These are phyloP conservation scores for Thamnophis elegans DNA, from an alignment of 2,797 vertebrate species.

Conservation along the genomic window DNA sequence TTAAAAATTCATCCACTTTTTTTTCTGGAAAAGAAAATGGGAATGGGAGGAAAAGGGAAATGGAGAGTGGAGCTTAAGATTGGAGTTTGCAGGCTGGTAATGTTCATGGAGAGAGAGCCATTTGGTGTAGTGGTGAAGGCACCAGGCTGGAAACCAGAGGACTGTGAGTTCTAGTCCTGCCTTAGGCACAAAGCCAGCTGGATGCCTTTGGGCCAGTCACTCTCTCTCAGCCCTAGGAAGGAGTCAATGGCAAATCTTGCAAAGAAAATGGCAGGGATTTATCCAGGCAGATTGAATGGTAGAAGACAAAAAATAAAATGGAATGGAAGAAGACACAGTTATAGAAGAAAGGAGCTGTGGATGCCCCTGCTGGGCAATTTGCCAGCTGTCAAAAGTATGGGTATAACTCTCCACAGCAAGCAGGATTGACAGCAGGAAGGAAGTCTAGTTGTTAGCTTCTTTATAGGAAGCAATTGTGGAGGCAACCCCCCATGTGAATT, in stretches of 20 bases:
- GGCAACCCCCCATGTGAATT: conserved; percentile 2
- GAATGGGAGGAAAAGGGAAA: no score
- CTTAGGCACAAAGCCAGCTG: no score
- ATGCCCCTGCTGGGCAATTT: neutral
- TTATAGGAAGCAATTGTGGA: conserved; percentile 11
- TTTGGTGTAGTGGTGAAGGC: neutral
- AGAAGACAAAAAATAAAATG: neutral
- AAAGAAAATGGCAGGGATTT: neutral
- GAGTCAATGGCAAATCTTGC: neutral
- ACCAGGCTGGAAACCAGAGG: neutral
- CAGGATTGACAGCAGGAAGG: neutral
- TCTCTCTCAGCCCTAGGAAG: neutral
- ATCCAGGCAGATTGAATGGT: neutral
- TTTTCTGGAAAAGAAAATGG: neutral
- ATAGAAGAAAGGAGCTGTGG: neutral
- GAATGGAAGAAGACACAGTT: neutral
- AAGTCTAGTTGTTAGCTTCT: neutral
- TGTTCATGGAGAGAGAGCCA: neutral
- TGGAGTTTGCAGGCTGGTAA: neutral
- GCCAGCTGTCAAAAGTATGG: neutral
- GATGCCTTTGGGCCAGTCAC: neutral
- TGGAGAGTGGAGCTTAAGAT: neutral
- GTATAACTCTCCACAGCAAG: neutral
- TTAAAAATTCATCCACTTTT: neutral
- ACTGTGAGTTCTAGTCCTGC: no score